phyloP scores from a whole-genome alignment of 2,113 vertebrate genomes.

The Probosciger aterrimus region DNA sequence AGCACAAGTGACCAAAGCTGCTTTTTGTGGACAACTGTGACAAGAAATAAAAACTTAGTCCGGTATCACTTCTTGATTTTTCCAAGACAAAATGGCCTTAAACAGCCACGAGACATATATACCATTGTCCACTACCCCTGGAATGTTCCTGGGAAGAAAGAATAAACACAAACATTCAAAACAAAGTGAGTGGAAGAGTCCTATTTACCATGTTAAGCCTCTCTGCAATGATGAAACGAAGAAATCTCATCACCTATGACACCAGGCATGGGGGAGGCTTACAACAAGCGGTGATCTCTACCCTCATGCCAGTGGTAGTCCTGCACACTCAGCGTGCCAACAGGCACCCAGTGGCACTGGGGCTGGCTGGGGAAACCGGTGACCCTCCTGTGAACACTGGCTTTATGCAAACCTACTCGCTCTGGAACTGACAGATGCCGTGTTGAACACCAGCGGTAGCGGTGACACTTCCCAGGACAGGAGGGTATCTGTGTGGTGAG shows the following conservation, averaged over 20 bases:
- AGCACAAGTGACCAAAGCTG: neutral
- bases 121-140: neutral
- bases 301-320: neutral
- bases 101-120: fast-evolving
- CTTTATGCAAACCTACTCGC: neutral
- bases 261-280: fast-evolving
- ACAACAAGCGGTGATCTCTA: fast-evolving
- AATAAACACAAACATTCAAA: neutral
- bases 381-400: neutral
- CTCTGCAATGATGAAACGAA: neutral
- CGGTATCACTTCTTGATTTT: neutral
- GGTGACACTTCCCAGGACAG: neutral
- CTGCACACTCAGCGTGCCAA: neutral
- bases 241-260: fast-evolving
- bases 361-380: neutral
- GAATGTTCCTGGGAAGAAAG: neutral
- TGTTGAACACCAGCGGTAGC: fast-evolving
- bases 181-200: neutral
- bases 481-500: neutral
- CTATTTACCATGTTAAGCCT: neutral
- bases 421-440: neutral
- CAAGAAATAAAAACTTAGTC: neutral
- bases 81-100: neutral
- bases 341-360: neutral
- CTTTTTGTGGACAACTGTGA: neutral